Percentiles rank a stretch among this genome's conserved stretches.
Evolutionary conservation across 2,888 invertebrate genomes (phyloP).

Genomic region (Volucella inanis): DNA sequence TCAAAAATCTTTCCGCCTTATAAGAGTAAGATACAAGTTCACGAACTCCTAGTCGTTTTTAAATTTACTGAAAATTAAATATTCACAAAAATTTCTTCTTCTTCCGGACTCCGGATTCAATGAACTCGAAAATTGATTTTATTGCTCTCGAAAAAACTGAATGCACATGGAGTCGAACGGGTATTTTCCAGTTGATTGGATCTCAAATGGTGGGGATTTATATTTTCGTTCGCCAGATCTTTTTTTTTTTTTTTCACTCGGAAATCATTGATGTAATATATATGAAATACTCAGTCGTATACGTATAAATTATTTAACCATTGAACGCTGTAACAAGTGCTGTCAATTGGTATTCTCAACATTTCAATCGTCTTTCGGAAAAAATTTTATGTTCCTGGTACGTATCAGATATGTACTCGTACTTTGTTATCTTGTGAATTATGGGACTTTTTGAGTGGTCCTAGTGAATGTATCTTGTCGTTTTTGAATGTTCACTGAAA

Average conservation of each 20-base stretch:
- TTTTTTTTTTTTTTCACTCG: slow-evolving; percentile 4
- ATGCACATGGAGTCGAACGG: neutral
- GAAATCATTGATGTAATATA: neutral
- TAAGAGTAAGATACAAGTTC: too few species aligned
- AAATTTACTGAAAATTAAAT: too few species aligned
- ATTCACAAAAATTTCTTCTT: too few species aligned
- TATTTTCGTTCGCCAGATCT: too few species aligned
- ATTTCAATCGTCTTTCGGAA: slow-evolving; percentile 26
- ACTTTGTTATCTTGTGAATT: too few species aligned
- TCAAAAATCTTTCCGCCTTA: too few species aligned
- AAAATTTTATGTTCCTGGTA: neutral
- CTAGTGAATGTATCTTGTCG: too few species aligned
- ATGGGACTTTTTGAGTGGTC: too few species aligned
- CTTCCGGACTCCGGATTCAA: neutral
- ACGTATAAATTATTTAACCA: slow-evolving; percentile 31
- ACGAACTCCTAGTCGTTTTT: too few species aligned
- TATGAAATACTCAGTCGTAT: slow-evolving; percentile 5
- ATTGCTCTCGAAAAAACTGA: neutral
- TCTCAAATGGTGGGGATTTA: neutral
- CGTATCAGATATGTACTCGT: too few species aligned
- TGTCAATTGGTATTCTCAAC: slow-evolving; percentile 40
- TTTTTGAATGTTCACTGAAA: too few species aligned
- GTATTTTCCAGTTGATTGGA: slow-evolving; percentile 34
- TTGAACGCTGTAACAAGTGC: slow-evolving; percentile 32
- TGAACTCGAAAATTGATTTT: slow-evolving; percentile 33